phyloP scores from a whole-genome alignment of 2,113 vertebrate genomes.

The Paradoxurus hermaphroditus region DNA sequence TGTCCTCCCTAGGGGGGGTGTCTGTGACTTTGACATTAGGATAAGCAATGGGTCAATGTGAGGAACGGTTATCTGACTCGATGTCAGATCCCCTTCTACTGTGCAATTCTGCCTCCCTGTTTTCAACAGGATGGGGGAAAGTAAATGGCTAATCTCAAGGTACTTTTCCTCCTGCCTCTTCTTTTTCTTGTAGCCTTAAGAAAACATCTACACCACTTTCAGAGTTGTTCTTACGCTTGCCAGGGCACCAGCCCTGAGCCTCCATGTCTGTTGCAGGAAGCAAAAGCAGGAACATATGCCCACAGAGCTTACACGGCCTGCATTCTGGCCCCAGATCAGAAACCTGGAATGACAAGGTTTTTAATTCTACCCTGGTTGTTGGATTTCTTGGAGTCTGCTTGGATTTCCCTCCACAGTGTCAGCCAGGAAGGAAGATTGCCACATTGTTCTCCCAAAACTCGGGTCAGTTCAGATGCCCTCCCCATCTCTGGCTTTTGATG shows the following conservation, averaged over 20 bases:
- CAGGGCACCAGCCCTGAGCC: neutral
- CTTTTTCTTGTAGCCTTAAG: neutral
- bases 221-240: neutral
- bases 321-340: neutral
- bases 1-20: neutral
- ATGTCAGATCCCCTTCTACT: neutral
- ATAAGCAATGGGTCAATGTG: fast-evolving
- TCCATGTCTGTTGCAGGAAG: neutral
- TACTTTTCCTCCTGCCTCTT: neutral
- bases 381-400: neutral
- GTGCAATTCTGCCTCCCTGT: neutral
- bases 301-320: neutral
- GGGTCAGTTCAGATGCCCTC: neutral
- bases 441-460: neutral
- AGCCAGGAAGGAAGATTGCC: neutral
- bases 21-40: neutral
- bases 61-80: neutral
- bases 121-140: neutral
- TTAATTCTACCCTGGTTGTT: neutral
- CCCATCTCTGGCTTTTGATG: neutral
- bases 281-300: neutral
- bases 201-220: neutral
- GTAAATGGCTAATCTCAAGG: neutral
- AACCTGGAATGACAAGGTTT: neutral
- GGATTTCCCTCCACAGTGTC: neutral